Percentiles rank a stretch among this genome's conserved stretches.
Conservation (phyloP, 2,888 invertebrate species). For the Gibbula magus region DNA sequence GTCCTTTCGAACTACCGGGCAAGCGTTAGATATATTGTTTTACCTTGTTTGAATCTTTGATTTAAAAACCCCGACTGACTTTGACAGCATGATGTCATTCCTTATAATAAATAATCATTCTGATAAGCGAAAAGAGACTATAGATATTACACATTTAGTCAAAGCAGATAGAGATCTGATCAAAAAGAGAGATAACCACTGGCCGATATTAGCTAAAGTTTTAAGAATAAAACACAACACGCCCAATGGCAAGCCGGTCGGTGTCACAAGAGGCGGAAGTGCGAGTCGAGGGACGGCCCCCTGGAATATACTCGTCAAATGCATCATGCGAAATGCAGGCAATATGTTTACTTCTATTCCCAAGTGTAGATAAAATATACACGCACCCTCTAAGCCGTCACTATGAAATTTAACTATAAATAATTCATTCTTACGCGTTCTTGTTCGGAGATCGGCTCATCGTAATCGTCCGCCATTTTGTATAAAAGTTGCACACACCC, state of each 20-base stretch:
- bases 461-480: constrained; percentile 67
- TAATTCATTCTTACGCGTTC: constrained; percentile 56
- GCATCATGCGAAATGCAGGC: too few species aligned
- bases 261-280: constrained; percentile 31
- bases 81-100: too few species aligned
- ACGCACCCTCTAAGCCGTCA: too few species aligned
- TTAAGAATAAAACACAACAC: neutral
- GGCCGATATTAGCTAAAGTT: neutral
- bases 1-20: too few species aligned
- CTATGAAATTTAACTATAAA: neutral
- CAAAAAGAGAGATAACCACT: too few species aligned
- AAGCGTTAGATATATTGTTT: too few species aligned
- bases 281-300: constrained; percentile 22
- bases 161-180: too few species aligned
- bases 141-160: neutral
- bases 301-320: neutral
- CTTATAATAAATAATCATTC: too few species aligned
- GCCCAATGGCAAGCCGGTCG: neutral
- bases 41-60: too few species aligned
- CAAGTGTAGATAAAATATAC: too few species aligned
- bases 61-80: too few species aligned
- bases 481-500: constrained; percentile 12
- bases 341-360: too few species aligned
- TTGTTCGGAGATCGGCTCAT: constrained; percentile 65
- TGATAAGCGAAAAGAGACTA: neutral